Conservation (phyloP, 2,797 vertebrate genomes). For the Chaunax sp. region DNA sequence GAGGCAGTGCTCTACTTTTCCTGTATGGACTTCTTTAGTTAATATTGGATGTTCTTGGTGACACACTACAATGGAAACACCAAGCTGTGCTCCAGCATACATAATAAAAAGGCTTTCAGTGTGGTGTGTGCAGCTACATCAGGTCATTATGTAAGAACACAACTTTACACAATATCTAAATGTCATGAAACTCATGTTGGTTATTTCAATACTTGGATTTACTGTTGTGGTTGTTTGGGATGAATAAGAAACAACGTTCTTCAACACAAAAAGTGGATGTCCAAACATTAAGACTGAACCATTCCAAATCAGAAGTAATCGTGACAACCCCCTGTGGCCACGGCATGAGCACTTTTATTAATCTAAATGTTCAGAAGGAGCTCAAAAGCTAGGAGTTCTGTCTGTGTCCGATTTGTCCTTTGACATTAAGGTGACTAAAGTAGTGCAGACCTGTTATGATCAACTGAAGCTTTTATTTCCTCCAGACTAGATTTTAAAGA, state of each 20-base stretch:
- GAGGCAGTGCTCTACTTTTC: constrained; percentile 29
- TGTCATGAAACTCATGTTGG: background rate
- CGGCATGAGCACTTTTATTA: too few species aligned
- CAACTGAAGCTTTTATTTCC: too few species aligned
- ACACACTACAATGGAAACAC: background rate
- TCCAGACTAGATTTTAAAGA: too few species aligned
- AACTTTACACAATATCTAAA: background rate
- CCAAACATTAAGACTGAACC: too few species aligned
- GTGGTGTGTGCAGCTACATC: background rate
- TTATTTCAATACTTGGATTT: background rate
- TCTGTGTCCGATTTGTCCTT: too few species aligned
- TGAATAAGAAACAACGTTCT: background rate
- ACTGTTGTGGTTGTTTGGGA: background rate
- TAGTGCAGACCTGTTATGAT: too few species aligned
- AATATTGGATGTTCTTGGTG: constrained; percentile 27
- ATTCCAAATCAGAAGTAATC: too few species aligned
- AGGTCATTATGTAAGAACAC: constrained; percentile 25
- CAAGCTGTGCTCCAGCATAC: constrained; percentile 27
- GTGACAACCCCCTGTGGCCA: too few species aligned
- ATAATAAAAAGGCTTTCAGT: constrained; percentile 14
- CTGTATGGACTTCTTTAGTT: constrained; percentile 29
- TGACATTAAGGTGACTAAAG: too few species aligned
- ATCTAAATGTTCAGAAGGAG: too few species aligned
- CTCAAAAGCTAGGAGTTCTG: too few species aligned
- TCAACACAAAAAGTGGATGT: too few species aligned